Evolutionary conservation across 2,113 vertebrate genomes (phyloP).

Genomic region (Limnothrissa miodon): DNA sequence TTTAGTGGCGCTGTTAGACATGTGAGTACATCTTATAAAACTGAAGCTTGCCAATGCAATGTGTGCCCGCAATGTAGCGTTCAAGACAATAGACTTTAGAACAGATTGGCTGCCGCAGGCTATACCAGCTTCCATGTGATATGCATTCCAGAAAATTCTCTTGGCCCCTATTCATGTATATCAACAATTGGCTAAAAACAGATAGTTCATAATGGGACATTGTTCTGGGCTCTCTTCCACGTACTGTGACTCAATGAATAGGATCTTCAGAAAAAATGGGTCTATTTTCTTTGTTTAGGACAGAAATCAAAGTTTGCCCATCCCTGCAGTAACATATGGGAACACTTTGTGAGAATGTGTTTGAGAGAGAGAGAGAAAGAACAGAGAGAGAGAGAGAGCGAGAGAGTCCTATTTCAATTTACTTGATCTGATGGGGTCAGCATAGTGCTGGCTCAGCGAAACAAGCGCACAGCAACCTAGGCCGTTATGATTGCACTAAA

Average conservation of each 20-base stretch:
- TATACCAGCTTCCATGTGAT: not conserved
- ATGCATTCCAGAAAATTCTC: not conserved
- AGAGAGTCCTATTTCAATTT: constrained; percentile 32
- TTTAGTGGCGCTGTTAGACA: not conserved
- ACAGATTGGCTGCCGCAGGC: not conserved
- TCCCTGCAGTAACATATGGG: constrained; percentile 55
- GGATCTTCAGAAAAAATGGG: constrained; percentile 32
- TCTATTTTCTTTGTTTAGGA: constrained; percentile 45
- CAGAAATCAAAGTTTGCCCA: constrained; percentile 54
- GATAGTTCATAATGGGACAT: not conserved
- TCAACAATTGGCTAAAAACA: not conserved
- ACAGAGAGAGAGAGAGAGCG: not conserved
- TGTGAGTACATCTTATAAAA: constrained; percentile 27
- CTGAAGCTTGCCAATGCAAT: constrained; percentile 26
- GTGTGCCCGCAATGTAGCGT: not conserved
- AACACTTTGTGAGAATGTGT: constrained; percentile 40
- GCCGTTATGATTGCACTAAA: constrained; percentile 26
- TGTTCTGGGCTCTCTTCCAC: constrained; percentile 26
- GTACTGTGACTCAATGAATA: constrained; percentile 34
- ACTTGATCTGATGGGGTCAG: constrained; percentile 24
- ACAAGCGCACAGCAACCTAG: not conserved
- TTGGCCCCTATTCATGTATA: not conserved
- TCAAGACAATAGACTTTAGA: not conserved
- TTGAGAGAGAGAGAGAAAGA: not conserved
- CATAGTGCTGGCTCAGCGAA: constrained; percentile 25